A percentile compares a stretch with the other conserved stretches of the same genome.
phyloP scores from a whole-genome alignment of 2,797 vertebrate species.

The Myotis myotis region DNA sequence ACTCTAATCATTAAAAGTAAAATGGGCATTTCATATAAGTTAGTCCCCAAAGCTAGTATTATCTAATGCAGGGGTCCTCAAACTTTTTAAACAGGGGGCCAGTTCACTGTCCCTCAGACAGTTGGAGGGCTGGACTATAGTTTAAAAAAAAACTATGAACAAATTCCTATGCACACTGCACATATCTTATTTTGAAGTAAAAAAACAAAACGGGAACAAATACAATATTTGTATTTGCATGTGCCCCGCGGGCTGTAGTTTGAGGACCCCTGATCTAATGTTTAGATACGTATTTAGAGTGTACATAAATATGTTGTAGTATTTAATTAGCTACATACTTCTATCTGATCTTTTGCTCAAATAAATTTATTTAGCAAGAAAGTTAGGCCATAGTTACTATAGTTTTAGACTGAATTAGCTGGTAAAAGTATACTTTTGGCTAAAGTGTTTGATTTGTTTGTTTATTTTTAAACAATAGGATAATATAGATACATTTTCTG shows the following conservation, averaged over 20 bases:
- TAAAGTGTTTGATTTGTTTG: constrained; percentile 51
- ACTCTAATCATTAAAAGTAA: background rate
- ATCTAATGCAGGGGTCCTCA: background rate
- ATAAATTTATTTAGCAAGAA: background rate
- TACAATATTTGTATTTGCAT: too few species aligned
- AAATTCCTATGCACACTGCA: too few species aligned
- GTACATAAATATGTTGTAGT: background rate
- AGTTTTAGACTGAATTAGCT: constrained; percentile 75
- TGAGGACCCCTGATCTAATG: background rate
- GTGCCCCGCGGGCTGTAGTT: too few species aligned
- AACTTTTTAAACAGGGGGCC: too few species aligned
- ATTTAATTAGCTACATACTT: constrained; percentile 8
- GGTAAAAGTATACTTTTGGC: constrained; percentile 73
- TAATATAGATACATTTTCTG: constrained; percentile 82
- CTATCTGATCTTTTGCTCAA: background rate
- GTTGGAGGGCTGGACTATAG: too few species aligned
- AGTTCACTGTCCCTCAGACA: too few species aligned
- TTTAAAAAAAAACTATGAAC: too few species aligned
- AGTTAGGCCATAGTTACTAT: background rate
- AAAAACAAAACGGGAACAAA: too few species aligned
- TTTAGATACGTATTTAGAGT: background rate
- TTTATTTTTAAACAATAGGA: constrained; percentile 84
- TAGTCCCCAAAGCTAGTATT: background rate
- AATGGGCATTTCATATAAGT: background rate
- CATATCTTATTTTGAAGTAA: too few species aligned